Conservation (phyloP, 2,888 invertebrate species). For the Athalia rosae region DNA sequence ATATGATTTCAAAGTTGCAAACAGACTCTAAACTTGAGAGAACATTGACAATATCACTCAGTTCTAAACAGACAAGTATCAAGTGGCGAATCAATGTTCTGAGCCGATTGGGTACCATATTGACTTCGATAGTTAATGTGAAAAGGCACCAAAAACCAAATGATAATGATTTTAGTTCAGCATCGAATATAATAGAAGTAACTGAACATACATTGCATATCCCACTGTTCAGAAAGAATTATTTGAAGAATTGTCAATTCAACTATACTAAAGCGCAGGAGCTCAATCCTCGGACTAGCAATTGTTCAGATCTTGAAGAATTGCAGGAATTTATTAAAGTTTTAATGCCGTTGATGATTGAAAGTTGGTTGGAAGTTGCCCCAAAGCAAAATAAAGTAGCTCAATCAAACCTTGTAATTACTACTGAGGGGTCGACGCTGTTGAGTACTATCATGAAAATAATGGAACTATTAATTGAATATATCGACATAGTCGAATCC, state of each 20-base stretch:
- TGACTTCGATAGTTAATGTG: constrained; percentile 71
- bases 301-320: constrained; percentile 72
- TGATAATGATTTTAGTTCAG: constrained; percentile 13
- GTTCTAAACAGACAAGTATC: constrained; percentile 83
- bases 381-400: constrained; percentile 73
- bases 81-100: constrained; percentile 88
- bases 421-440: constrained; percentile 79
- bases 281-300: constrained; percentile 63
- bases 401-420: constrained; percentile 75
- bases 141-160: constrained; percentile 52
- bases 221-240: constrained; percentile 56
- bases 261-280: constrained; percentile 55
- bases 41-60: constrained; percentile 82
- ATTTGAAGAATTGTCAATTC: constrained; percentile 54
- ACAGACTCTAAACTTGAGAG: constrained; percentile 81
- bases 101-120: constrained; percentile 80
- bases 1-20: constrained; percentile 87
- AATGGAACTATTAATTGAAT: constrained; percentile 78
- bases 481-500: constrained; percentile 66
- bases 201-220: constrained; percentile 53
- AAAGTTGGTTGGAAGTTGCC: constrained; percentile 89
- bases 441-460: constrained; percentile 80
- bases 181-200: constrained; percentile 48
- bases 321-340: constrained; percentile 80
- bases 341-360: constrained; percentile 85